These are phyloP conservation scores for Tiaroga cobitis DNA, from an alignment of 2,797 vertebrate species.

Conservation along the genomic window DNA sequence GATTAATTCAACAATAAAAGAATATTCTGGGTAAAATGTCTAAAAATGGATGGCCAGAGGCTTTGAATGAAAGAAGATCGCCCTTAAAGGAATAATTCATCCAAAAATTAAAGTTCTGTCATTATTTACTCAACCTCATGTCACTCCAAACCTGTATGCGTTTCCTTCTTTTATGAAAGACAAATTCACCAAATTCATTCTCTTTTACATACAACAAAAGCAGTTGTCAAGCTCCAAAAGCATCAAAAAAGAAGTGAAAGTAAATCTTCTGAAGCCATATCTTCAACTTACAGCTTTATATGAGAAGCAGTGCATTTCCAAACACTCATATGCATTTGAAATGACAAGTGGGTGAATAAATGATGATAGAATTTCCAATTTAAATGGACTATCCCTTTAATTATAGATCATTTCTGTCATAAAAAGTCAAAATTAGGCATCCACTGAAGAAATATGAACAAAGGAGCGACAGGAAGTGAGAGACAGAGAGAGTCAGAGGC, in stretches of 20 bases:
- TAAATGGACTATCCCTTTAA: neutral
- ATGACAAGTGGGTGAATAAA: neutral
- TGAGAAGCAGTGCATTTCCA: neutral
- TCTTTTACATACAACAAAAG: neutral
- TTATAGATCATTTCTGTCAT: neutral
- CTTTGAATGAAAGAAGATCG: neutral
- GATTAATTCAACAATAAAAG: neutral
- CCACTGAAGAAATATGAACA: neutral
- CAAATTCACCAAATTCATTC: neutral
- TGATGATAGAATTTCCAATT: neutral
- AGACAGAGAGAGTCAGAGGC: neutral
- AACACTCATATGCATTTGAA: neutral
- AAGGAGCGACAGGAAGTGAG: neutral
- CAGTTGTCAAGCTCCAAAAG: neutral
- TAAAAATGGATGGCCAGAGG: constrained; percentile 7
- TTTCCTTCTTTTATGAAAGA: neutral
- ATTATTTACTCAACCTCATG: neutral
- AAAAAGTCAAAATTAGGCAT: neutral
- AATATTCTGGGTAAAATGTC: neutral
- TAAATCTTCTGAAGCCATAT: neutral
- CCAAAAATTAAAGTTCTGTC: neutral
- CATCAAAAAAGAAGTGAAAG: neutral
- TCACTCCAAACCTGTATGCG: neutral
- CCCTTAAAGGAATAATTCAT: neutral
- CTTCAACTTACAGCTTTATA: neutral